A percentile compares a stretch with the other conserved stretches of the same genome.
These are phyloP conservation scores for Zelleria hepariella DNA, from an alignment of 2,888 invertebrate species.

Conservation along the genomic window DNA sequence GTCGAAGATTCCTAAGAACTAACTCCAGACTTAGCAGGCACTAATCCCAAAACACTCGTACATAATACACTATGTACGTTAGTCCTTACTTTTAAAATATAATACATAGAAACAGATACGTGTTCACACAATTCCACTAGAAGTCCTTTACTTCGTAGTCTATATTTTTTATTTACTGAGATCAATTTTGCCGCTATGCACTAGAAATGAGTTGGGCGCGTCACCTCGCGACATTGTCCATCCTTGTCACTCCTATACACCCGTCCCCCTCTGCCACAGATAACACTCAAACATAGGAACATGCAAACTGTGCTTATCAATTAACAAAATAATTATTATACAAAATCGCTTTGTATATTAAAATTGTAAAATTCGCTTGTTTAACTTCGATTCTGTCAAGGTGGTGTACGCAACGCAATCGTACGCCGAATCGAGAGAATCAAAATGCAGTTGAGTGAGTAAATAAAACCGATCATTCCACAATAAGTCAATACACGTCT, in stretches of 20 bases:
- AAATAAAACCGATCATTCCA: not conserved
- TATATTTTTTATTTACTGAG: slow-evolving; percentile 61
- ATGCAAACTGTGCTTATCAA: slow-evolving; percentile 12
- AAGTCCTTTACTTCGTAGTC: slow-evolving; percentile 53
- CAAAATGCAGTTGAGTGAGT: not conserved
- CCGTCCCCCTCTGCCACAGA: slow-evolving; percentile 9
- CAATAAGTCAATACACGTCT: not conserved
- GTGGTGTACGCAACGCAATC: not conserved
- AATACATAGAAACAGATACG: slow-evolving; percentile 65
- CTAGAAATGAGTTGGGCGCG: slow-evolving; percentile 32
- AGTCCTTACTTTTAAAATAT: slow-evolving; percentile 37
- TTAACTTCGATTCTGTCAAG: not conserved
- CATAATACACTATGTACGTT: slow-evolving; percentile 36
- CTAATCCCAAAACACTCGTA: slow-evolving; percentile 55
- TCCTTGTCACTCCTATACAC: slow-evolving; percentile 18
- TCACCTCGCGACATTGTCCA: slow-evolving; percentile 27
- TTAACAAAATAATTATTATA: not conserved
- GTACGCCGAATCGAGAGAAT: not conserved
- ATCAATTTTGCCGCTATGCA: slow-evolving; percentile 64
- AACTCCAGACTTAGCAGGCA: slow-evolving; percentile 62
- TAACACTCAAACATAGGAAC: slow-evolving; percentile 22
- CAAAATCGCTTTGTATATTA: not conserved
- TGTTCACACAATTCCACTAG: slow-evolving; percentile 67
- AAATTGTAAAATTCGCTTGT: not conserved
- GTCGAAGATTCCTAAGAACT: slow-evolving; percentile 42